These are phyloP conservation scores for Thermophis baileyi DNA, from an alignment of 2,113 vertebrate species.

Conservation along the genomic window DNA sequence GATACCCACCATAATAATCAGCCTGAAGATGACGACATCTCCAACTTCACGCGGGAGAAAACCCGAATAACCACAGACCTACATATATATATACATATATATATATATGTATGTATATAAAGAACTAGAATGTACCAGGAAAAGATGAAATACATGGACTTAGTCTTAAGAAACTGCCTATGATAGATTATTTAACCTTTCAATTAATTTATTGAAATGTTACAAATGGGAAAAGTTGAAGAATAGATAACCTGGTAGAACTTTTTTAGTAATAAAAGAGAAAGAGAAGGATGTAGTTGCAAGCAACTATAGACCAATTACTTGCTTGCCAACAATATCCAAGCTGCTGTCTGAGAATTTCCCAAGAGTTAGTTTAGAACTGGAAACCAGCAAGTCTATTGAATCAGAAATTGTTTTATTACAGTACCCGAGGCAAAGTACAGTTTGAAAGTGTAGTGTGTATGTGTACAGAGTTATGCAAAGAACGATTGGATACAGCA, in stretches of 20 bases:
- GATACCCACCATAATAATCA: too few relatives aligned
- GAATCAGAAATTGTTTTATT: neutral
- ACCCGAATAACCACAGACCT: too few relatives aligned
- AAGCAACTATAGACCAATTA: neutral
- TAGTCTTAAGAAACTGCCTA: neutral
- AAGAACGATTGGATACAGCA: neutral
- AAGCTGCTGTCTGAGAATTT: neutral
- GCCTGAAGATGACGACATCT: too few relatives aligned
- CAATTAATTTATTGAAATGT: neutral
- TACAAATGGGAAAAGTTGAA: neutral
- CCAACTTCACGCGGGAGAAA: too few relatives aligned
- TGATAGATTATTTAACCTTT: neutral
- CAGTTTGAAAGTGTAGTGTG: neutral
- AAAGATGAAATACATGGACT: neutral
- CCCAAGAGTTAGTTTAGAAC: neutral
- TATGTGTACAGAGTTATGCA: neutral
- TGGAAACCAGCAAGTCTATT: neutral
- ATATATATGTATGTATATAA: neutral
- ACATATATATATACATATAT: too few relatives aligned
- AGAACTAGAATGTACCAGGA: neutral
- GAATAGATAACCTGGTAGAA: neutral
- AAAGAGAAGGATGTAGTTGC: neutral
- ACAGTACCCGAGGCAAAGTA: neutral
- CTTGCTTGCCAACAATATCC: neutral
- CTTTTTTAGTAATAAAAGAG: neutral